These are phyloP conservation scores for Zosterops japonicus DNA, from an alignment of 2,113 vertebrate species.

Conservation along the genomic window DNA sequence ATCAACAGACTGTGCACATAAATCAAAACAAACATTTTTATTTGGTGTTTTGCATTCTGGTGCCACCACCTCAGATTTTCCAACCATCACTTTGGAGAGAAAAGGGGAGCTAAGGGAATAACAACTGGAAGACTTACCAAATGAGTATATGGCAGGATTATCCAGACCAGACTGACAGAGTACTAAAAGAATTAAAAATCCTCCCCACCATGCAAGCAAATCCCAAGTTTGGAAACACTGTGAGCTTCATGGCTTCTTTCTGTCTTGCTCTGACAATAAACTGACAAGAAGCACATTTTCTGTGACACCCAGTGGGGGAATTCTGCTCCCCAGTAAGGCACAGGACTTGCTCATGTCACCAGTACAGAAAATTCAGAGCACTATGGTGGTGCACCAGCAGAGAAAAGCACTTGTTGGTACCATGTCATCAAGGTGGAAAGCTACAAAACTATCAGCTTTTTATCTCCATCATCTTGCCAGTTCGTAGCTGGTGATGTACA, in stretches of 20 bases:
- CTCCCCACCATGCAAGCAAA: neutral
- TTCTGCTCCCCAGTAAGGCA: neutral
- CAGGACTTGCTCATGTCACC: neutral
- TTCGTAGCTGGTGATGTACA: neutral
- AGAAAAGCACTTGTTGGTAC: neutral
- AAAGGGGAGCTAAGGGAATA: neutral
- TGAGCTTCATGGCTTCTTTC: neutral
- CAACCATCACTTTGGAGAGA: neutral
- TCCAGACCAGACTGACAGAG: neutral
- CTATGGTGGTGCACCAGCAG: neutral
- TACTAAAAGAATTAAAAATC: neutral
- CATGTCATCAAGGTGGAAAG: rapidly evolving
- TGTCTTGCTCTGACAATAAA: neutral
- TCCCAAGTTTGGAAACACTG: neutral
- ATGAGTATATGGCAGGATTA: neutral
- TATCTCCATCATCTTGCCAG: neutral
- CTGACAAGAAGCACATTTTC: neutral
- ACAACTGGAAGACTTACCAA: neutral
- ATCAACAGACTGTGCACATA: neutral
- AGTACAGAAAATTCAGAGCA: neutral
- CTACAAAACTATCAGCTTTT: neutral
- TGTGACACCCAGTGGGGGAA: neutral
- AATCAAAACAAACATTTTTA: neutral
- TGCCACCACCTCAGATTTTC: neutral
- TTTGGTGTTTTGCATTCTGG: neutral